Evolutionary conservation across 2,797 vertebrate species (phyloP).

Genomic region (Limnodromus scolopaceus): DNA sequence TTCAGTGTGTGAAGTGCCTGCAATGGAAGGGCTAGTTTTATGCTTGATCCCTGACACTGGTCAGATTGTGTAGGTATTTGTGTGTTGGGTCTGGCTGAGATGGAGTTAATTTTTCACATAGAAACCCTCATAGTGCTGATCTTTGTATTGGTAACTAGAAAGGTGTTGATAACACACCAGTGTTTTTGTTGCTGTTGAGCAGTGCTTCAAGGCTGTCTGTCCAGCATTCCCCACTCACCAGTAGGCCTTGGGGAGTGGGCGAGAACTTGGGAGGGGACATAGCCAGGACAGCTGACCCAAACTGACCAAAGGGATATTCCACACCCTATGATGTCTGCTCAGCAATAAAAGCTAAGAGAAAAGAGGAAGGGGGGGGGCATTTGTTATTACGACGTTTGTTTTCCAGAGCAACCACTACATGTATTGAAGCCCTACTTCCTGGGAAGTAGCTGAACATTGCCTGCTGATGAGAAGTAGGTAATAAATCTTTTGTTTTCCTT

Average conservation of each 20-base stretch:
- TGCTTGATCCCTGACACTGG: background rate
- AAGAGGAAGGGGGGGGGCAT: too few species aligned
- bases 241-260: background rate
- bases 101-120: background rate
- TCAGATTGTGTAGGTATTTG: background rate
- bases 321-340: background rate
- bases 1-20: background rate
- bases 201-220: background rate
- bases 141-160: background rate
- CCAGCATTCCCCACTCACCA: too few species aligned
- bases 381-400: background rate
- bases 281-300: background rate
- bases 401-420: background rate
- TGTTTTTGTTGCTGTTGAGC: background rate
- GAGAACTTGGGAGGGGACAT: background rate
- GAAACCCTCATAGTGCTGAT: background rate
- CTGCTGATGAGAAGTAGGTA: background rate
- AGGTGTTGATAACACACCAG: background rate
- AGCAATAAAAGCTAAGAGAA: background rate
- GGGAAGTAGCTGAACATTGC: background rate
- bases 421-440: background rate
- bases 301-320: background rate
- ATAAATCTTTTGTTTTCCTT: background rate
- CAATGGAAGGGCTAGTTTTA: background rate
- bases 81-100: background rate